phyloP scores from a whole-genome alignment of 2,113 vertebrate species.

The Pandion haliaetus region DNA sequence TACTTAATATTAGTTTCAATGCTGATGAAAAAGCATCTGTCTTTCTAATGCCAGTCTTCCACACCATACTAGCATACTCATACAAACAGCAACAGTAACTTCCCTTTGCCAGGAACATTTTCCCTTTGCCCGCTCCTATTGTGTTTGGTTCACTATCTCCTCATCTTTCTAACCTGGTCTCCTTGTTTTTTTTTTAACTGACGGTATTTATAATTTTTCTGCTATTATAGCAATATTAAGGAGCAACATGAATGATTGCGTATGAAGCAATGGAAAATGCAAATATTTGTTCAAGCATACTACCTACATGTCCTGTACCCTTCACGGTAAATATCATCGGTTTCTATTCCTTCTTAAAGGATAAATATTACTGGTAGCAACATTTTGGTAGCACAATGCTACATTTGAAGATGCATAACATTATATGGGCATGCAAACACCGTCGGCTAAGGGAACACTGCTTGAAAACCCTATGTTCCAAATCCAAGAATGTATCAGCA shows the following conservation, averaged over 20 bases:
- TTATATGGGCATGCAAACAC: not conserved
- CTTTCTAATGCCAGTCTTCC: not conserved
- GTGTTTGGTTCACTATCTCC: not conserved
- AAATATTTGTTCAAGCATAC: not conserved
- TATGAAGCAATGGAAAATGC: not conserved
- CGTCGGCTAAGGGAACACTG: not conserved
- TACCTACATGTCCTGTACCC: not conserved
- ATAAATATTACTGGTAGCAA: not conserved
- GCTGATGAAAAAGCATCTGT: not conserved
- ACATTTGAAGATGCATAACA: not conserved
- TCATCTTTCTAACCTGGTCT: not conserved
- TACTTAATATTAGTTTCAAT: not conserved
- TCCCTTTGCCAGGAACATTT: not conserved
- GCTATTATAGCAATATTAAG: not conserved
- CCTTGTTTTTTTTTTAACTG: not conserved
- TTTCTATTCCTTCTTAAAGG: not conserved
- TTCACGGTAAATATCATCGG: not conserved
- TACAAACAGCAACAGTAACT: not conserved
- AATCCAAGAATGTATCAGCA: not conserved
- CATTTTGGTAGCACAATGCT: not conserved
- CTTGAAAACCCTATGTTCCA: not conserved
- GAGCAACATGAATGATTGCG: rapidly evolving
- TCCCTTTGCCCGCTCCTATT: not conserved
- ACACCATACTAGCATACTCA: not conserved
- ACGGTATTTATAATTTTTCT: not conserved